Percentiles rank a stretch among this genome's conserved stretches.
Conservation (phyloP, 2,797 vertebrate species). For the Squalus acanthias region DNA sequence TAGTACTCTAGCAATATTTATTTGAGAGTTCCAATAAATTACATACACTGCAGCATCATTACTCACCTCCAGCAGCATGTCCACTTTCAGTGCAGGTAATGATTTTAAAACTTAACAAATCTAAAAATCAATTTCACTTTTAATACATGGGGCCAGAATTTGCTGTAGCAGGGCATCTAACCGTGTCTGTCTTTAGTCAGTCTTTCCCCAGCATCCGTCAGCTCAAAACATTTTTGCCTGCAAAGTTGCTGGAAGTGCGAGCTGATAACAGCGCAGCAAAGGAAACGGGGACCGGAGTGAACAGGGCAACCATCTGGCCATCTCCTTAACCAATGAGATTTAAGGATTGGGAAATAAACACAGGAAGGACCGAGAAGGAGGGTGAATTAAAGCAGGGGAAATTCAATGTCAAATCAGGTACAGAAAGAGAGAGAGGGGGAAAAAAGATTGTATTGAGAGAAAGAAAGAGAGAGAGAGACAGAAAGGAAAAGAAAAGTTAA, state of each 20-base stretch:
- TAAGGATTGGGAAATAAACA: not conserved
- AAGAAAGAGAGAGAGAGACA: conserved; percentile 29
- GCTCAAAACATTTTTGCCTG: not conserved
- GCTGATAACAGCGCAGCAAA: not conserved
- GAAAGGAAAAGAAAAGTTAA: not conserved
- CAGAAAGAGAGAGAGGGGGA: not conserved
- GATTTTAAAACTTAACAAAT: not conserved
- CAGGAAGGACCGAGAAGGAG: not conserved
- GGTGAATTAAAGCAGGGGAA: not conserved
- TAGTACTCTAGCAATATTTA: not conserved
- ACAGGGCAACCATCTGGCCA: not conserved
- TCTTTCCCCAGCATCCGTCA: not conserved
- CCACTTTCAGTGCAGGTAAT: not conserved
- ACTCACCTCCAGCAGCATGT: not conserved
- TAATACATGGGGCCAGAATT: not conserved
- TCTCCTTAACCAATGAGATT: not conserved
- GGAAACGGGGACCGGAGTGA: not conserved
- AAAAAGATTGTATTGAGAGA: not conserved
- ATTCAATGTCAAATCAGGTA: not conserved
- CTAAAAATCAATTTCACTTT: not conserved
- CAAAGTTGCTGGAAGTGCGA: not conserved
- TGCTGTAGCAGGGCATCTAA: not conserved
- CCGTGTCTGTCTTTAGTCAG: not conserved
- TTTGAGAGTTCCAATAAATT: not conserved
- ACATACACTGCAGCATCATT: conserved; percentile 5